Evolutionary conservation across 2,888 invertebrate genomes (phyloP).

Genomic region (Caenorhabditis panamensis): DNA sequence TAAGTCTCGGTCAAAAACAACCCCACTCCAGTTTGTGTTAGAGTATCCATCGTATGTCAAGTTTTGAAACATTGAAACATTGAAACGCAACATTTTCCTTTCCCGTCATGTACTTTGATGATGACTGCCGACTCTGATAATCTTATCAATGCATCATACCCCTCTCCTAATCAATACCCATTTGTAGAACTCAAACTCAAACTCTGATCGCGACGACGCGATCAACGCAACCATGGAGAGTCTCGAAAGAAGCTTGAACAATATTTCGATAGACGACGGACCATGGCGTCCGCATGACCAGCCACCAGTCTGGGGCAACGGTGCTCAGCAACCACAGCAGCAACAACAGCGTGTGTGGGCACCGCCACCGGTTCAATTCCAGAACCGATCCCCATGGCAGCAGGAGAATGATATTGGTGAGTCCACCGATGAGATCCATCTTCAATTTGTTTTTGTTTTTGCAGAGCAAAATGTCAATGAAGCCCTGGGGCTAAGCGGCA

Average conservation of each 20-base stretch:
- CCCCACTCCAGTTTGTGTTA: no score
- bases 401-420: constrained; percentile 47
- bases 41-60: neutral
- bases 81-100: no score
- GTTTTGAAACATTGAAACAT: no score
- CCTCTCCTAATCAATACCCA: constrained; percentile 14
- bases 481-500: constrained; percentile 52
- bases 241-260: constrained; percentile 68
- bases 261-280: constrained; percentile 66
- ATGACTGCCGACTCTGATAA: no score
- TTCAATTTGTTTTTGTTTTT: constrained; percentile 21
- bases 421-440: neutral
- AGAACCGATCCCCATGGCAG: constrained; percentile 45
- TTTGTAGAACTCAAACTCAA: constrained; percentile 46
- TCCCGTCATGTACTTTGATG: no score
- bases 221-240: constrained; percentile 62
- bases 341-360: constrained; percentile 54
- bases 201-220: constrained; percentile 58
- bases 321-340: constrained; percentile 29
- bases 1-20: constrained; percentile 3
- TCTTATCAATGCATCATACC: constrained; percentile 31
- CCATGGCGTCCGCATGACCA: constrained; percentile 70
- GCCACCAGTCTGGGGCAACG: constrained; percentile 51
- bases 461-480: constrained; percentile 52
- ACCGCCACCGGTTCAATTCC: constrained; percentile 45